Evolutionary conservation across 1,140 invertebrate genomes (phyloP).

Genomic region (Lordiphosa collinella): DNA sequence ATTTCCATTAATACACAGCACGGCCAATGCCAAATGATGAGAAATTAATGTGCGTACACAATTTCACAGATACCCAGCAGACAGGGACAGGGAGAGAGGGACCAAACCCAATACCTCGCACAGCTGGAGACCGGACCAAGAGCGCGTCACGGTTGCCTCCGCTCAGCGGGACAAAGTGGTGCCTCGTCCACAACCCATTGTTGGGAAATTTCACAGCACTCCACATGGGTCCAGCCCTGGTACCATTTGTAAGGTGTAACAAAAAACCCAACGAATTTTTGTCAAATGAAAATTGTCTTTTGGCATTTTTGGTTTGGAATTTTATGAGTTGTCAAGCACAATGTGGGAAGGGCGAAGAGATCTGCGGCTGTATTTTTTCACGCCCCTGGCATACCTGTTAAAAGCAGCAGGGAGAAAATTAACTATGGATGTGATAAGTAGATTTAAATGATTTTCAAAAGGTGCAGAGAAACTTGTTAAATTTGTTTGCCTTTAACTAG

Average conservation of each 20-base stretch:
- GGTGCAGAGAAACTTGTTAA: background rate
- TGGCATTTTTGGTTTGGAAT: conserved; percentile 22
- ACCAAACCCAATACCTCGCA: conserved; percentile 29
- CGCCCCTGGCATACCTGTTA: conserved; percentile 41
- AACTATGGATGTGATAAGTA: conserved; percentile 5
- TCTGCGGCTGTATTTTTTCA: conserved; percentile 45
- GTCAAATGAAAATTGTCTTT: conserved; percentile 68
- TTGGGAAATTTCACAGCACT: conserved; percentile 71
- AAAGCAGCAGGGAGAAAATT: background rate
- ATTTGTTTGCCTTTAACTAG: background rate
- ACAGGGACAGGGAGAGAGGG: background rate
- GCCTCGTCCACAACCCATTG: conserved; percentile 42
- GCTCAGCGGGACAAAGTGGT: conserved; percentile 62
- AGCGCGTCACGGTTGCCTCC: conserved; percentile 52
- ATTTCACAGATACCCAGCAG: conserved; percentile 44
- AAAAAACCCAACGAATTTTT: conserved; percentile 71
- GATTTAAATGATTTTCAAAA: too few relatives aligned
- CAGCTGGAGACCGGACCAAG: conserved; percentile 42
- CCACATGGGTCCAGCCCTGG: conserved; percentile 48
- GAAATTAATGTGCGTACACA: conserved; percentile 72
- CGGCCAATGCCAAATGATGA: conserved; percentile 67
- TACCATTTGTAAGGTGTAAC: conserved; percentile 67
- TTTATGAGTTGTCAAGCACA: conserved; percentile 9
- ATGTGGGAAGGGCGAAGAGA: background rate
- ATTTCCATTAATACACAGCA: conserved; percentile 73